A percentile compares a stretch with the other conserved stretches of the same genome.
Conservation (phyloP, 2,888 invertebrate genomes). For the Anarsia innoxiella region DNA sequence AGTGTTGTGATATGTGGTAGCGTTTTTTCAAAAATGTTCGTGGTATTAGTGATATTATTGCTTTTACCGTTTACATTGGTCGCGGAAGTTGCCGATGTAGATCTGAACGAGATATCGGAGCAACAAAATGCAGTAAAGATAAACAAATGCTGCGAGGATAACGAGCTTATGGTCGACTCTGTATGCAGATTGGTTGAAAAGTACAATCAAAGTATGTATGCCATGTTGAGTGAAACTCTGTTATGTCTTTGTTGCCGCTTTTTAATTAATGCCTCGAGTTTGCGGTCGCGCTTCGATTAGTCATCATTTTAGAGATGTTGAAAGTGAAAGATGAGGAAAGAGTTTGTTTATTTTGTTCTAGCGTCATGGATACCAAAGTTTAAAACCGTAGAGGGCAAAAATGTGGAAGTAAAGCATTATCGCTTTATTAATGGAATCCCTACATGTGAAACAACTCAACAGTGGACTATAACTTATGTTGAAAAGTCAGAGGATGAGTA, state of each 20-base stretch:
- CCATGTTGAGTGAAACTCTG: not conserved
- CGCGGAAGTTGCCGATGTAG: conserved; percentile 44
- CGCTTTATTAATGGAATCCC: conserved; percentile 79
- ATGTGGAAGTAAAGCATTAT: conserved; percentile 69
- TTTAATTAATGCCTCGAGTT: too few relatives aligned
- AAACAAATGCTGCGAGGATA: conserved; percentile 86
- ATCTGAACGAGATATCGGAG: conserved; percentile 66
- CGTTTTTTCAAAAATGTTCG: conserved; percentile 19
- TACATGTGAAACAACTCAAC: conserved; percentile 81
- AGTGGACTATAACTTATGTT: conserved; percentile 80
- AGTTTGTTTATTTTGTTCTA: conserved; percentile 26
- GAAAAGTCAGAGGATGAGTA: conserved; percentile 75
- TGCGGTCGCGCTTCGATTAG: not conserved
- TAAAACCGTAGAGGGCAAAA: conserved; percentile 77
- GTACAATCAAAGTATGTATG: conserved; percentile 73
- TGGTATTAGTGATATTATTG: conserved; percentile 50
- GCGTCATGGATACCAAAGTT: conserved; percentile 78
- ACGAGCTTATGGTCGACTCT: conserved; percentile 81
- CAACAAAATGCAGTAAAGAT: conserved; percentile 73
- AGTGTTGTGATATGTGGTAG: conserved; percentile 22
- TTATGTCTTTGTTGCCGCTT: not conserved
- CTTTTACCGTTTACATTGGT: conserved; percentile 24
- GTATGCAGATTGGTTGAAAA: conserved; percentile 78
- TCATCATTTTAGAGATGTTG: not conserved
- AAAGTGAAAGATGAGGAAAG: too few relatives aligned